Evolutionary conservation across 2,888 invertebrate species (phyloP).

Genomic region (Rotaria magnacalcarata): DNA sequence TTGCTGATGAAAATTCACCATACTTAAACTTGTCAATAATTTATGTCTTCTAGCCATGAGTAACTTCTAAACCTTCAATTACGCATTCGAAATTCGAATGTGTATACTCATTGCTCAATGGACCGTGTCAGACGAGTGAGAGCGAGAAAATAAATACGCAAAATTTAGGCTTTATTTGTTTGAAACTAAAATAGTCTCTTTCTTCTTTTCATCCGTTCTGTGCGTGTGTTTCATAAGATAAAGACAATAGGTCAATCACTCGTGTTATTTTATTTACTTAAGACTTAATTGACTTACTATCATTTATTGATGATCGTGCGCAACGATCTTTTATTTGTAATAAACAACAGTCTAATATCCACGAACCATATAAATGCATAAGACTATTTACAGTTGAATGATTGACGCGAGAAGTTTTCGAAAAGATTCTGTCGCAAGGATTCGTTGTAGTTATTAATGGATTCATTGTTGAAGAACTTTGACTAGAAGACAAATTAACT

Average conservation of each 20-base stretch:
- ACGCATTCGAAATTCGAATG: not conserved
- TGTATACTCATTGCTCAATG: not conserved
- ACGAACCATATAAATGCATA: constrained; percentile 87
- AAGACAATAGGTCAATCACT: too few species aligned
- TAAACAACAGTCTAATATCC: constrained; percentile 90
- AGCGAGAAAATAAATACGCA: not conserved
- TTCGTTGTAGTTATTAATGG: not conserved
- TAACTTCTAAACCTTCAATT: not conserved
- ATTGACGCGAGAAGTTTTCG: constrained; percentile 66
- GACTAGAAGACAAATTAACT: not conserved
- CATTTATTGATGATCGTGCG: not conserved
- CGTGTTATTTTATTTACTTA: not conserved
- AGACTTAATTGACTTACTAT: constrained; percentile 14
- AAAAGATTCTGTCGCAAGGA: constrained; percentile 52
- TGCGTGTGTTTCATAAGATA: too few species aligned
- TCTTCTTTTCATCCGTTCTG: too few species aligned
- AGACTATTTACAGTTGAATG: constrained; percentile 88
- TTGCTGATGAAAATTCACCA: not conserved
- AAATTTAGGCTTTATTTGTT: not conserved
- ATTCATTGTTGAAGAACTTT: not conserved
- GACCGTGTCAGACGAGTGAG: not conserved
- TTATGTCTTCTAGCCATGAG: not conserved
- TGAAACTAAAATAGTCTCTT: too few species aligned
- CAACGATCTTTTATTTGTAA: constrained; percentile 70
- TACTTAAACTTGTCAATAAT: not conserved